A percentile compares a stretch with the other conserved stretches of the same genome.
These are phyloP conservation scores for Corythaeola cristata DNA, from an alignment of 2,113 vertebrate genomes.

Conservation along the genomic window DNA sequence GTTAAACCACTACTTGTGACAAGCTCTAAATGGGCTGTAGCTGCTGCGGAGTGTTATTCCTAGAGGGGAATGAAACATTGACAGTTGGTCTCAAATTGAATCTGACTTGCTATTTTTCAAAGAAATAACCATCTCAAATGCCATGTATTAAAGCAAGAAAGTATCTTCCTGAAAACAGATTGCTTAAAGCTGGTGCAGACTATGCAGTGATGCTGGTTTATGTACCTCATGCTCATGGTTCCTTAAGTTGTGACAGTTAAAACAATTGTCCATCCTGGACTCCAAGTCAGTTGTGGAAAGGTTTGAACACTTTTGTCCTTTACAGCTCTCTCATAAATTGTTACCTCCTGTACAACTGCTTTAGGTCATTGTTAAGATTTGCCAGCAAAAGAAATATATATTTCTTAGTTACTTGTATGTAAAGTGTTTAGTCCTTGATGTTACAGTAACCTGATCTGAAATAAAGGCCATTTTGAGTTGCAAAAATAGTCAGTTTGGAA, in stretches of 20 bases:
- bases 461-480: neutral
- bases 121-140: neutral
- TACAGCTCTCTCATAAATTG: fast-evolving
- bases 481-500: neutral
- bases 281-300: neutral
- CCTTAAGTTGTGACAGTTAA: neutral
- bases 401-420: neutral
- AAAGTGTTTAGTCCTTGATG: neutral
- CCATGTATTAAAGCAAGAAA: neutral
- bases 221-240: neutral
- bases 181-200: neutral
- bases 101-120: slow-evolving; percentile 1
- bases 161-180: neutral
- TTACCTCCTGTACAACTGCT: neutral
- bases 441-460: neutral
- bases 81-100: slow-evolving; percentile 1
- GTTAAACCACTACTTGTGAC: neutral
- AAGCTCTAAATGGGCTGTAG: neutral
- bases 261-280: neutral
- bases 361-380: neutral
- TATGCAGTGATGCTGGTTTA: neutral
- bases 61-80: neutral
- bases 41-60: neutral
- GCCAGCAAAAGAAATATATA: neutral
- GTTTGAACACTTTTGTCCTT: neutral